Conservation (phyloP, 2,797 vertebrate species). For the Danio kyathit region DNA sequence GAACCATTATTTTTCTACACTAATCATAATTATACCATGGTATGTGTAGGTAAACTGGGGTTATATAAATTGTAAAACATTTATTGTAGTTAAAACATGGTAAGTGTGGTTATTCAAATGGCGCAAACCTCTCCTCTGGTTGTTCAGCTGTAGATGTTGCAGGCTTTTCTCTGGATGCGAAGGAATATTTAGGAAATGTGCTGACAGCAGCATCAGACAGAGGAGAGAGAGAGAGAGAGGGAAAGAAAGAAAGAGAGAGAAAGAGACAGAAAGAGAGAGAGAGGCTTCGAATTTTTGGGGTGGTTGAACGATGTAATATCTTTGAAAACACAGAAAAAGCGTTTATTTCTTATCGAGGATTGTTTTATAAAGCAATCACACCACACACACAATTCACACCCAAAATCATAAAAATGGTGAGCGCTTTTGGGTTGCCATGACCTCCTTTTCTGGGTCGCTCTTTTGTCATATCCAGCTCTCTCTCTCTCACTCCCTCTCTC, state of each 20-base stretch:
- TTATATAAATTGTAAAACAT: too few relatives aligned
- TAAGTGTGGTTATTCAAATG: too few relatives aligned
- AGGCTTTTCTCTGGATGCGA: conserved; percentile 7
- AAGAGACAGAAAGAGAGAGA: conserved; percentile 6
- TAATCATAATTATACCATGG: too few relatives aligned
- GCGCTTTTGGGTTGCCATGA: conserved; percentile 55
- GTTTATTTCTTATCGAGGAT: conserved; percentile 14
- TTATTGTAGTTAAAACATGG: too few relatives aligned
- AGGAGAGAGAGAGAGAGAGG: conserved; percentile 58
- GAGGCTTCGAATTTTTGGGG: neutral
- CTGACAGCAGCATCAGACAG: conserved; percentile 52
- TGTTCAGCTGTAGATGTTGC: conserved; percentile 49
- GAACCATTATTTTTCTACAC: too few relatives aligned
- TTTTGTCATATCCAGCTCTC: conserved; percentile 58
- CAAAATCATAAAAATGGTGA: conserved; percentile 55
- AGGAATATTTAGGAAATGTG: conserved; percentile 39
- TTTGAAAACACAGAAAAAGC: conserved; percentile 1
- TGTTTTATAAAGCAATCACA: conserved; percentile 13
- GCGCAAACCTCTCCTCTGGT: conserved; percentile 44
- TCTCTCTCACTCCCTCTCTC: conserved; percentile 56
- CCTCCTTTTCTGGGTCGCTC: conserved; percentile 55
- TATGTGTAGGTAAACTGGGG: too few relatives aligned
- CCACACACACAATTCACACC: conserved; percentile 39
- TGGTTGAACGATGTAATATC: conserved; percentile 17
- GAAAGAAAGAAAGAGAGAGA: conserved; percentile 8